Evolutionary conservation across 2,113 vertebrate genomes (phyloP).

Genomic region (Pseudonaja textilis): DNA sequence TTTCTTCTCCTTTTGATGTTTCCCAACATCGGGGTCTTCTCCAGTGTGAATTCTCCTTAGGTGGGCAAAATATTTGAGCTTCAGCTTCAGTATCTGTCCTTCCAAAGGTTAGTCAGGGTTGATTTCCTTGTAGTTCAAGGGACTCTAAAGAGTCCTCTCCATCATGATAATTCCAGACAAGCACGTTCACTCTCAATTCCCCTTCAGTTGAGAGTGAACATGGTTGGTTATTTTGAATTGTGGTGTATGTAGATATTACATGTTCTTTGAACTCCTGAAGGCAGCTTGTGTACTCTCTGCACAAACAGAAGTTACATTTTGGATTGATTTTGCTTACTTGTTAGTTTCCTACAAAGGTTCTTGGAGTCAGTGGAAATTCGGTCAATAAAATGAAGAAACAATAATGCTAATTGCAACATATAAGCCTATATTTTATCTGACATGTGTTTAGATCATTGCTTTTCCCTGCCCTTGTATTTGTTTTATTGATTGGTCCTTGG

Average conservation of each 20-base stretch:
- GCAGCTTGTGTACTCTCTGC: neutral
- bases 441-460: neutral
- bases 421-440: neutral
- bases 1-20: neutral
- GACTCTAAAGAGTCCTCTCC: neutral
- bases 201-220: neutral
- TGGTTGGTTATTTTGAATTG: neutral
- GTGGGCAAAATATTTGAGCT: too few relatives aligned
- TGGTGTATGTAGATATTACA: neutral
- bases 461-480: neutral
- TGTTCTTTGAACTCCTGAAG: neutral
- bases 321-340: neutral
- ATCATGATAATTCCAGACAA: neutral
- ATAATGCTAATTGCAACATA: neutral
- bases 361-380: neutral
- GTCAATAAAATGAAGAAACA: neutral
- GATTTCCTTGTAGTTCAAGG: neutral
- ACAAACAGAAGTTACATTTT: neutral
- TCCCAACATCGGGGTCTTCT: neutral
- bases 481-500: neutral
- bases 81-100: neutral
- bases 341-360: neutral
- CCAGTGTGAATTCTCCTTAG: neutral
- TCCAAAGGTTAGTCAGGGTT: neutral
- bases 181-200: neutral